phyloP scores from a whole-genome alignment of 2,797 vertebrate genomes.

The Chelmon rostratus region DNA sequence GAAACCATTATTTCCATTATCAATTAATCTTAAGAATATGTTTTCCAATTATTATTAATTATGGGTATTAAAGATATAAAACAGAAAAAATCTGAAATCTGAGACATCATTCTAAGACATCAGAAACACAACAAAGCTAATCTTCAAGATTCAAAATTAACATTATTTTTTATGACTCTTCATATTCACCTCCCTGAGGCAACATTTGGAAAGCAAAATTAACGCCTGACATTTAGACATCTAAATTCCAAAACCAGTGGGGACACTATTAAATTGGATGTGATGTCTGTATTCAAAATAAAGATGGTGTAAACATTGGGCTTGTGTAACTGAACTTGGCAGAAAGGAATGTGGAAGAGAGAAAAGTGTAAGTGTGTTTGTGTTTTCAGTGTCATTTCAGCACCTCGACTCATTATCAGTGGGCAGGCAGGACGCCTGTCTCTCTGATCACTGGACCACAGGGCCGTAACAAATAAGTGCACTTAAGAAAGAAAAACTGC shows the following conservation, averaged over 20 bases:
- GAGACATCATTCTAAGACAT: too few relatives aligned
- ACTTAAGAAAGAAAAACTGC: not conserved
- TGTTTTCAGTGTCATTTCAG: constrained; percentile 47
- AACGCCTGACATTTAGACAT: not conserved
- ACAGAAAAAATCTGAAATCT: too few relatives aligned
- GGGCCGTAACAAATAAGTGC: not conserved
- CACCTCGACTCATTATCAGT: constrained; percentile 35
- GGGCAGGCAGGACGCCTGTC: not conserved
- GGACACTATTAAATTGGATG: constrained; percentile 49
- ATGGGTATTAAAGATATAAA: too few relatives aligned
- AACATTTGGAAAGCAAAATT: too few relatives aligned
- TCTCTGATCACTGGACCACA: constrained; percentile 34
- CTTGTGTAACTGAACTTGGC: constrained; percentile 42
- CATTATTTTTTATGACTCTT: not conserved
- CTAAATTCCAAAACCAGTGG: constrained; percentile 50
- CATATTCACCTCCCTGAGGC: not conserved
- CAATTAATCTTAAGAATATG: not conserved
- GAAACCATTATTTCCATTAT: not conserved
- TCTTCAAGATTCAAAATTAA: too few relatives aligned
- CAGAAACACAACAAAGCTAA: too few relatives aligned
- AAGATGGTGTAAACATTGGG: constrained; percentile 13
- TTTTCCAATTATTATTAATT: too few relatives aligned
- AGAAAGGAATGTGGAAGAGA: constrained; percentile 32
- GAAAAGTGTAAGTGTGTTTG: constrained; percentile 20
- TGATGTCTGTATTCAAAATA: constrained; percentile 49